A percentile compares a stretch with the other conserved stretches of the same genome.
These are phyloP conservation scores for Sialis lutaria DNA, from an alignment of 2,888 invertebrate genomes.

Conservation along the genomic window DNA sequence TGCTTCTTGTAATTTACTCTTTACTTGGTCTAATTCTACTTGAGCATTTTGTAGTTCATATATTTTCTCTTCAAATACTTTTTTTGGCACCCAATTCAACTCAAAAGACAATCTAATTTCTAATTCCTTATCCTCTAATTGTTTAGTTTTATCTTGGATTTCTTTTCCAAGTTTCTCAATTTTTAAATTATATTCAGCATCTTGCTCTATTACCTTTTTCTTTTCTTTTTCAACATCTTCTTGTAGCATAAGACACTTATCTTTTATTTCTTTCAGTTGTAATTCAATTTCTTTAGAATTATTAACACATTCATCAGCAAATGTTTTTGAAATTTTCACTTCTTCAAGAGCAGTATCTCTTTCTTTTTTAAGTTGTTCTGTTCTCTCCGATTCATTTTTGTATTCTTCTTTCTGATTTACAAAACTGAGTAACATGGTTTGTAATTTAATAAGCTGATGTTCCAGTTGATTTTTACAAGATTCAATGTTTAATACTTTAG, in stretches of 20 bases:
- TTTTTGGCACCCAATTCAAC: conserved; percentile 34
- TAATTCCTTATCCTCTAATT: conserved; percentile 1
- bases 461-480: conserved; percentile 11
- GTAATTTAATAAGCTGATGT: conserved; percentile 3
- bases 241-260: conserved; percentile 9
- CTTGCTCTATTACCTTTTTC: conserved; percentile 12
- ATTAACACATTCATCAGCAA: conserved; percentile 13
- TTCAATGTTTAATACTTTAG: conserved; percentile 9
- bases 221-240: conserved; percentile 9
- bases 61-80: conserved; percentile 33
- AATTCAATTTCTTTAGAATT: conserved; percentile 11
- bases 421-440: background rate
- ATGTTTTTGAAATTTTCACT: conserved; percentile 12
- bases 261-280: conserved; percentile 7
- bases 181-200: conserved; percentile 14
- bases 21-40: conserved; percentile 25
- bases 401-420: conserved; percentile 2
- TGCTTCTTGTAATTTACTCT: conserved; percentile 24
- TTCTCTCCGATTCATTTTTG: conserved; percentile 1
- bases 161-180: conserved; percentile 12
- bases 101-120: conserved; percentile 25
- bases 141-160: conserved; percentile 7
- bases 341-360: conserved; percentile 14
- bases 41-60: conserved; percentile 27
- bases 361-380: conserved; percentile 6